A percentile compares a stretch with the other conserved stretches of the same genome.
Evolutionary conservation across 2,888 invertebrate species (phyloP).

Genomic region (Hydroisotoma schaefferi): DNA sequence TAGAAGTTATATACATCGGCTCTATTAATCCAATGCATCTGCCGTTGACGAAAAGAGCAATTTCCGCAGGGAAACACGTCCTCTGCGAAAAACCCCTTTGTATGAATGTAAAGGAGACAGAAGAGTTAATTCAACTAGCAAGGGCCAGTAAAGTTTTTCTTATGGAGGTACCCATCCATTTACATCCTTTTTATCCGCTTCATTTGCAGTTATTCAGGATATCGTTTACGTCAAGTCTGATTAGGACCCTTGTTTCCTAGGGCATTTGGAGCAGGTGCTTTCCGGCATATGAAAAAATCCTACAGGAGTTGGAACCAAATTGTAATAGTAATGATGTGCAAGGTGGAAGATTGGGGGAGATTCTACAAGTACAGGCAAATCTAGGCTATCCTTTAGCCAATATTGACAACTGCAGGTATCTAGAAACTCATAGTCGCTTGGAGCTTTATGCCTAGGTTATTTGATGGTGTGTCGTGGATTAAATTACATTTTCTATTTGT

Average conservation of each 20-base stretch:
- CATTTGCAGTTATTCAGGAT: too few relatives aligned
- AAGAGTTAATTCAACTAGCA: slow-evolving; percentile 61
- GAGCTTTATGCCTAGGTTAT: too few relatives aligned
- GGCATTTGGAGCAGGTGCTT: slow-evolving; percentile 86
- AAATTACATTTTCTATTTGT: too few relatives aligned
- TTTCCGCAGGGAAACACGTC: slow-evolving; percentile 78
- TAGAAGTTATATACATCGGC: slow-evolving; percentile 84
- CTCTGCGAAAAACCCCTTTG: slow-evolving; percentile 88
- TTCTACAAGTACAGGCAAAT: slow-evolving; percentile 60
- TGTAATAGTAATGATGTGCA: too few relatives aligned
- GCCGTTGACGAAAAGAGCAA: slow-evolving; percentile 65
- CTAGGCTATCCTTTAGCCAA: slow-evolving; percentile 17
- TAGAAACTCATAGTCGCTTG: too few relatives aligned
- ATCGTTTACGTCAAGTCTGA: too few relatives aligned
- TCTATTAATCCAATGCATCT: slow-evolving; percentile 71
- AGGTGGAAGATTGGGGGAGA: slow-evolving; percentile 65
- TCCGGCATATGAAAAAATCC: slow-evolving; percentile 69
- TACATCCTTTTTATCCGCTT: neutral
- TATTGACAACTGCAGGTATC: slow-evolving; percentile 29
- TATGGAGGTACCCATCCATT: slow-evolving; percentile 51
- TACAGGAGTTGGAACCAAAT: slow-evolving; percentile 66
- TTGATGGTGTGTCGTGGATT: too few relatives aligned
- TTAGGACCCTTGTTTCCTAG: slow-evolving; percentile 51
- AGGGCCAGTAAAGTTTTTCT: slow-evolving; percentile 52
- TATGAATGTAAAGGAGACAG: slow-evolving; percentile 70